phyloP scores from a whole-genome alignment of 2,797 vertebrate genomes.

The Pseudochaenichthys georgianus region DNA sequence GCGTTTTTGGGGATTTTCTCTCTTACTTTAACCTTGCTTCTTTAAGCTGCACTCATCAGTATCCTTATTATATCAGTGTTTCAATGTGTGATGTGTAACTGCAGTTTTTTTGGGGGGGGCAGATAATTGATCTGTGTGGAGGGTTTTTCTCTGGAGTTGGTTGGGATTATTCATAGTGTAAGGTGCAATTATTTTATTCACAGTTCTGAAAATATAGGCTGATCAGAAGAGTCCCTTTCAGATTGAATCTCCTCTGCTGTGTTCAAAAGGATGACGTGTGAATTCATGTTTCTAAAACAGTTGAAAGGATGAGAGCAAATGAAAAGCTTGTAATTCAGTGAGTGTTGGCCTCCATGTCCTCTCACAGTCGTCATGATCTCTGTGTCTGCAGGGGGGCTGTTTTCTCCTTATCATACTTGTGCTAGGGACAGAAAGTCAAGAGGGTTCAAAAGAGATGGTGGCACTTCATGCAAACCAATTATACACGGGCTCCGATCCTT shows the following conservation, averaged over 20 bases:
- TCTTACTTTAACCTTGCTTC: not conserved
- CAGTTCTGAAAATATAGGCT: not conserved
- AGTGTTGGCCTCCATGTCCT: constrained; percentile 33
- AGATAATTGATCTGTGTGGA: too few relatives aligned
- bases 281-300: constrained; percentile 29
- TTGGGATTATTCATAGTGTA: not conserved
- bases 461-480: constrained; percentile 74
- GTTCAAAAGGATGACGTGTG: constrained; percentile 17
- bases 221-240: not conserved
- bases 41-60: constrained; percentile 3
- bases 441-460: constrained; percentile 65
- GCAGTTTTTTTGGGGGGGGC: too few relatives aligned
- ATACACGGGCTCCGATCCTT: constrained; percentile 51
- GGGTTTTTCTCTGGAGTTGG: too few relatives aligned
- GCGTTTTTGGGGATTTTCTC: not conserved
- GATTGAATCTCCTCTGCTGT: constrained; percentile 11
- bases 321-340: constrained; percentile 41
- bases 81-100: not conserved
- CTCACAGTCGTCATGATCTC: constrained; percentile 24
- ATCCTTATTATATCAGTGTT: not conserved
- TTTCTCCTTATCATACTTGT: constrained; percentile 60
- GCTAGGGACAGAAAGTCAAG: constrained; percentile 60
- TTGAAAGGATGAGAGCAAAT: constrained; percentile 28
- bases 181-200: not conserved
- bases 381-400: constrained; percentile 27